A percentile compares a stretch with the other conserved stretches of the same genome.
Evolutionary conservation across 2,113 vertebrate species (phyloP).

Genomic region (Psophia crepitans): DNA sequence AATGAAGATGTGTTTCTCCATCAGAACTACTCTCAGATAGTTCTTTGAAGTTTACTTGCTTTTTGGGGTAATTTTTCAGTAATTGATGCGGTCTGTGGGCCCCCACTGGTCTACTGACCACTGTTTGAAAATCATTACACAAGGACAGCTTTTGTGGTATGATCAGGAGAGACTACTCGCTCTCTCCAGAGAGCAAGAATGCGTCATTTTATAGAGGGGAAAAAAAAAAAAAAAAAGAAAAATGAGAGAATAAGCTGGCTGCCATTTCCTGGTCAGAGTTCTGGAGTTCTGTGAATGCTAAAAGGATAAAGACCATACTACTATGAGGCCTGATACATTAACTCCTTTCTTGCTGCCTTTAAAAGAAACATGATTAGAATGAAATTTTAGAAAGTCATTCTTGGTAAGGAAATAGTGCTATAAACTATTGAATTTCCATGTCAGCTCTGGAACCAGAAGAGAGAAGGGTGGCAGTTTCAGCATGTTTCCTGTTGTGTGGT

Average conservation of each 20-base stretch:
- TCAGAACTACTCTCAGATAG: rapidly evolving
- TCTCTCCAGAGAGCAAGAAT: not conserved
- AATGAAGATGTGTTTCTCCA: not conserved
- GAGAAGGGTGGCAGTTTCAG: not conserved
- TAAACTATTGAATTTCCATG: not conserved
- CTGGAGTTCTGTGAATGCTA: not conserved
- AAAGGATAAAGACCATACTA: not conserved
- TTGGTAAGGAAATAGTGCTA: not conserved
- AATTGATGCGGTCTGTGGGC: not conserved
- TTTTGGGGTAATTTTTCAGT: not conserved
- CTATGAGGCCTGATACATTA: not conserved
- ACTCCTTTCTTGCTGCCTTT: not conserved
- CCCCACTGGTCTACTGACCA: not conserved
- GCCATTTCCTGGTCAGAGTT: not conserved
- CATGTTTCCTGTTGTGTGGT: not conserved
- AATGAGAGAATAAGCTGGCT: not conserved
- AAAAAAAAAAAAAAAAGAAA: not conserved
- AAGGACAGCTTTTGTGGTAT: not conserved
- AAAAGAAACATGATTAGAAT: not conserved
- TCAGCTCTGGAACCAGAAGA: not conserved
- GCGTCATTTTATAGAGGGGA: not conserved
- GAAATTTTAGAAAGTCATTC: not conserved
- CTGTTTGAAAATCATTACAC: not conserved
- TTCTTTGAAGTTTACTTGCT: not conserved
- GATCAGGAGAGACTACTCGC: not conserved